Percentiles rank a stretch among this genome's conserved stretches.
phyloP scores from a whole-genome alignment of 1,140 invertebrate species.

The Oryctes rhinoceros region DNA sequence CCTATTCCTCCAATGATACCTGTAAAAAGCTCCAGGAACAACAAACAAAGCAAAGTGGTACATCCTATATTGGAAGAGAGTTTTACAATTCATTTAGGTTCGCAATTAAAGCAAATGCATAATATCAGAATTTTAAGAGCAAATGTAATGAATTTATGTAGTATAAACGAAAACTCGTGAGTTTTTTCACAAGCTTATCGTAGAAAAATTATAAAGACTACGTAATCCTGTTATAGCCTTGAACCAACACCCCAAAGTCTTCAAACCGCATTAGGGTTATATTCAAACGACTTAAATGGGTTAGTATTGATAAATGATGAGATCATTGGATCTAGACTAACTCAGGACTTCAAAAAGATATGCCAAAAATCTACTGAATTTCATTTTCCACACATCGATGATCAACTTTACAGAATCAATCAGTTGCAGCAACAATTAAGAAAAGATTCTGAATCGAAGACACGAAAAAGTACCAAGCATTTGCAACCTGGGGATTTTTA shows the following conservation, averaged over 20 bases:
- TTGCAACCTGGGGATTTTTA: constrained; percentile 91
- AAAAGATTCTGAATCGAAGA: constrained; percentile 48
- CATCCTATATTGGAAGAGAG: constrained; percentile 81
- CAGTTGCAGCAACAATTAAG: constrained; percentile 53
- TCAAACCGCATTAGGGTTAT: constrained; percentile 92
- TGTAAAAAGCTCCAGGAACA: constrained; percentile 25
- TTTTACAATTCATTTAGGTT: constrained; percentile 96
- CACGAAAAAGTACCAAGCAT: constrained; percentile 62
- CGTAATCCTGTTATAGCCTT: constrained; percentile 58
- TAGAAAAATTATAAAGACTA: constrained; percentile 10
- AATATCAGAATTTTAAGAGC: constrained; percentile 92
- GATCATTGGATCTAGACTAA: constrained; percentile 76
- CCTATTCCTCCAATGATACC: constrained; percentile 53
- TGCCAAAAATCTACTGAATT: constrained; percentile 82
- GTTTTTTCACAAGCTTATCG: background rate
- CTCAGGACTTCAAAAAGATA: constrained; percentile 72
- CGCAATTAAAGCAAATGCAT: constrained; percentile 98
- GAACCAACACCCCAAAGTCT: constrained; percentile 79
- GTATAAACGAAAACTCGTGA: constrained; percentile 63
- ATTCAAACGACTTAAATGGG: constrained; percentile 90
- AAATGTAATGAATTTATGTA: constrained; percentile 87
- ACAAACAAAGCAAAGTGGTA: background rate
- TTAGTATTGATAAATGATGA: constrained; percentile 86
- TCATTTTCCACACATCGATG: constrained; percentile 87
- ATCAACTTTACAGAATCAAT: constrained; percentile 80